Conservation (phyloP, 1,140 invertebrate species). For the Ruditapes philippinarum region DNA sequence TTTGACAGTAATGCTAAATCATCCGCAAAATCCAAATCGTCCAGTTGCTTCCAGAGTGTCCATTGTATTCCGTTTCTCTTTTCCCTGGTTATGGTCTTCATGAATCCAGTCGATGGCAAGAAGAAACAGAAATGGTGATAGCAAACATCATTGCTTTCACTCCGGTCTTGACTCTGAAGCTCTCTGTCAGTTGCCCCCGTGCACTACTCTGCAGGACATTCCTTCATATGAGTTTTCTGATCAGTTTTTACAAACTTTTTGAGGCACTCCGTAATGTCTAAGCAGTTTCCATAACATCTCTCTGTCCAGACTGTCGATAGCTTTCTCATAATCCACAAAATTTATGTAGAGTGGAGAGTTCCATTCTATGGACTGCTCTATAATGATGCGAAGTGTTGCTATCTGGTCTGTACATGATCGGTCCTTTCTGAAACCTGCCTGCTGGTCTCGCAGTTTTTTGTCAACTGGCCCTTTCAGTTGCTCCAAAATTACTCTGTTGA, state of each 20-base stretch:
- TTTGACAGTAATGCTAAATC: no score
- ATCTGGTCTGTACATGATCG: conserved; percentile 69
- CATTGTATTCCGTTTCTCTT: no score
- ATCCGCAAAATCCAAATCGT: no score
- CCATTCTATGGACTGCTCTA: conserved; percentile 61
- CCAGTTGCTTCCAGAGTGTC: no score
- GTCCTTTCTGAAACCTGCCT: conserved; percentile 52
- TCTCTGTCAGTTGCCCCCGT: not conserved
- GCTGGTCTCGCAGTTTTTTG: conserved; percentile 53
- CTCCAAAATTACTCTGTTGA: conserved; percentile 63
- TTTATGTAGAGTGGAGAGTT: conserved; percentile 59
- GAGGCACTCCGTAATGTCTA: conserved; percentile 41
- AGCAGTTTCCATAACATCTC: conserved; percentile 49
- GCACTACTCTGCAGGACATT: conserved; percentile 35
- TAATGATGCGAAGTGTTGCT: conserved; percentile 40
- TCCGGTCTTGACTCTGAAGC: not conserved
- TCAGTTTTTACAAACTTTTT: conserved; percentile 56
- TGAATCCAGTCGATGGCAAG: not conserved
- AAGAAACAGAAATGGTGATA: not conserved
- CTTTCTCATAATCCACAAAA: conserved; percentile 60
- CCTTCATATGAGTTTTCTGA: conserved; percentile 58
- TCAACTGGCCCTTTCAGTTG: conserved; percentile 67
- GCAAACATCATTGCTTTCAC: not conserved
- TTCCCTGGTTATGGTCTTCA: no score
- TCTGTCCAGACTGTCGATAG: conserved; percentile 43